Conservation (phyloP, 2,888 invertebrate genomes). For the Podotricha telesiphe region DNA sequence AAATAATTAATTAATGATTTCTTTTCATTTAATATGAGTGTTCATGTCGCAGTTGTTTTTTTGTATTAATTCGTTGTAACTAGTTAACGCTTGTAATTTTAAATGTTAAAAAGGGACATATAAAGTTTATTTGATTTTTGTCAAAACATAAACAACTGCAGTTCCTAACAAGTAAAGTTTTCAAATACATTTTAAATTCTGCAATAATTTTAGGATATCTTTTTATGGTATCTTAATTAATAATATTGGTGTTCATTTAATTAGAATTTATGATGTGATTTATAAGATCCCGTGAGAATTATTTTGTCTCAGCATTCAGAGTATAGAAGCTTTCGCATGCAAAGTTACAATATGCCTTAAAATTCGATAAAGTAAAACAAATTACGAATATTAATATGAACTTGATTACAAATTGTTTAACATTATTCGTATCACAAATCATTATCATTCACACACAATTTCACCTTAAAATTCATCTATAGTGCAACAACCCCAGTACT, state of each 20-base stretch:
- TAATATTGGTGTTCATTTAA: background rate
- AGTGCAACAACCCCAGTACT: background rate
- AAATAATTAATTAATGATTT: conserved; percentile 2
- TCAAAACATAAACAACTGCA: too few relatives aligned
- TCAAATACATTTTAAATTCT: too few relatives aligned
- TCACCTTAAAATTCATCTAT: background rate
- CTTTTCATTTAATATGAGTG: background rate
- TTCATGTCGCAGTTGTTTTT: background rate
- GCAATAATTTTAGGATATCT: background rate
- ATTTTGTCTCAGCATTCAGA: background rate
- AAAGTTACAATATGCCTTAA: too few relatives aligned
- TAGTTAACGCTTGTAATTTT: background rate
- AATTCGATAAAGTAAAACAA: too few relatives aligned
- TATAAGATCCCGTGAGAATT: background rate
- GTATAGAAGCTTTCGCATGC: too few relatives aligned
- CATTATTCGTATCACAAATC: background rate
- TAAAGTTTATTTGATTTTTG: background rate
- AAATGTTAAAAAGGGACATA: background rate
- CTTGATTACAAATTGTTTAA: background rate
- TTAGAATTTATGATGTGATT: background rate
- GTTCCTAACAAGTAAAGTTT: too few relatives aligned
- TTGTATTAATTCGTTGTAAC: background rate
- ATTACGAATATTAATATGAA: too few relatives aligned
- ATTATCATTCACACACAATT: background rate
- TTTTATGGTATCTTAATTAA: background rate